Base-by-base conservation (phyloP, 2,797 vertebrate genomes). In the Alcedo atthis region DNA sequence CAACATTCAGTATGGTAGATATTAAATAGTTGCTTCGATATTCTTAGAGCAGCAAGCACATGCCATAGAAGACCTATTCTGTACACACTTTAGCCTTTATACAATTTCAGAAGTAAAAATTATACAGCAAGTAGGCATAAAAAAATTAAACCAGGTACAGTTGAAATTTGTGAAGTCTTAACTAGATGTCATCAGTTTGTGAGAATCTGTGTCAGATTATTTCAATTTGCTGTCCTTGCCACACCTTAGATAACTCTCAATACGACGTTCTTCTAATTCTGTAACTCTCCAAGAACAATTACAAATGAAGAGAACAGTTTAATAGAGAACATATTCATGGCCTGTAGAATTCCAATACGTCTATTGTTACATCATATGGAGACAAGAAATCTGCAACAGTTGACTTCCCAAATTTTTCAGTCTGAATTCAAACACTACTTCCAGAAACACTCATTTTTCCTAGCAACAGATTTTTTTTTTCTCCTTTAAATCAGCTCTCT, bases 381-480 rank as follows among this genome's bases (percentile, higher is more conserved):
- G n/a, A 67, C 12, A 46, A 81, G 11, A 64, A 45, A 76, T 30
- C 42, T 75, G 42, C 57, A 64, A 79, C 51, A 24, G 28, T 10
- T 46, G 22, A 46, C 33, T 84, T 75, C 9, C 24, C 16, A 26
- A 14, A 12, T 40, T 66, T 74, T 30, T 58, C 40, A 9, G 17
- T n/a, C 67, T 45, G n/a, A 84, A 73, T 49, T 67, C 42, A 58
- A 89, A 69, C 51, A 48, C 26, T 33, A 46, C 37, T 81, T 91
- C 45, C n/a, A 77, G 42, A 46, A 5, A 49, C 9, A 30, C 11
- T 51, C 24, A 33, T 48, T 73, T 40, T 80, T 73, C 30, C 43
- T 35, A 73, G 40, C 46, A 81, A 55, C 4, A 53, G 13, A 48
- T 26, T 14, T 22, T 66, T 66, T 70, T 67, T 73, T 45, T 30